Evolutionary conservation across 2,113 vertebrate genomes (phyloP), one percentile per base, ranked within the genome.

Genomic region (Oostethus manadensis): DNA sequence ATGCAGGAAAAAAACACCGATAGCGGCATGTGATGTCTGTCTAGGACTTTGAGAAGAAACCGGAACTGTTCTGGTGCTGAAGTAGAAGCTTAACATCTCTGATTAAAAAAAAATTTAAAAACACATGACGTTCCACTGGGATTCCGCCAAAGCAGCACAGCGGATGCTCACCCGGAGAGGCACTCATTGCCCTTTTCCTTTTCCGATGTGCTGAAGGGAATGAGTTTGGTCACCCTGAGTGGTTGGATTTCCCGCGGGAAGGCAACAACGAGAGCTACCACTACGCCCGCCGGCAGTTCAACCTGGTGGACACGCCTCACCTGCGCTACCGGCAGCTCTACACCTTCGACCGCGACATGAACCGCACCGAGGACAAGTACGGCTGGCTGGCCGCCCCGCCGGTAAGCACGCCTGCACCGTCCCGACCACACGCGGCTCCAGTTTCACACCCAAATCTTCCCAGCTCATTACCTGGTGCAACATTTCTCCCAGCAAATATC

Each of bases 141-240:
- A 71, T 81, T 67, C 56, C 45, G 20, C 53, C 58, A 43, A 44
- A 38, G 57, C 46, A 60, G 62, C 48, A 14, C n/a, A 6, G 58
- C 33, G 14, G 56, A 60, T 78, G 71, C 71, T 60, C 73, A 82
- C 81, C 79, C 18, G 17, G 23, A 18, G 51, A 5, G 46, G 50
- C 48, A 6, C 35, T 53, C 53, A 42, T 76, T 70, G n/a, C 63
- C 72, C 65, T 1, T 33, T 82, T 58, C 76, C 70, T 64, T 65
- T 58, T 4, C 44, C 57, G 50, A 53, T 68, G 40, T 68, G 69
- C 82, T 84, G 4, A 82, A 99, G 97, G 97, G 79, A 99, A 99
- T 33, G 97, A 99, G 84, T 99, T 99, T 86, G 97, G 97, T 26
- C 97, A 99, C 85, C 97, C 97, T 8, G 96, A 99, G 83, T 99